Base-by-base conservation (phyloP, 2,113 vertebrate genomes). In the Crypturellus undulatus region DNA sequence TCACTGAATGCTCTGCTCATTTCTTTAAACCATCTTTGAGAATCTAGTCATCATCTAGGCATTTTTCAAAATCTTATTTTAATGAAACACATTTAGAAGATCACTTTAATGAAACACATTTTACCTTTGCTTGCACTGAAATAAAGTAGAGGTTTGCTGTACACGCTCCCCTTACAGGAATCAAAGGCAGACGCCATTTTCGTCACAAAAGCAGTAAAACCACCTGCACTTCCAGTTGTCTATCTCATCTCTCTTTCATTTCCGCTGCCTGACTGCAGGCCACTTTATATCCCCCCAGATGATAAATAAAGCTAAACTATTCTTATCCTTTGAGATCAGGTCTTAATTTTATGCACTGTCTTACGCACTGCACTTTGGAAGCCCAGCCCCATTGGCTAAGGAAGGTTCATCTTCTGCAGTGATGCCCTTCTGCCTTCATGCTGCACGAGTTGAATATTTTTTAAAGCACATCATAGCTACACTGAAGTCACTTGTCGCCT, bases 31-130 rank as follows among this genome's bases (percentile, higher is more conserved):
- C 81, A 28, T 89, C 84, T 79, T 47, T 21, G 16, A 89, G 77
- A 63, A 93, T 52, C 70, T 79, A 92, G 69, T 81, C 91, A 96
- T 97, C 88, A 95, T 93, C 59, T 84, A 89, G 91, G 70, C 85
- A 95, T 93, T 95, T 96, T 36, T 86, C 80, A 79, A 94, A 95
- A 97, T 97, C 96, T 97, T 95, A 64, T 89, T 98, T 98, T 98
- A 97, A 98, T 98, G 97, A 97, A 98, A 98, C 97, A 98, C 97
- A 84, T 98, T 92, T 95, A 95, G 81, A 93, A 96, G 87, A 75
- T 96, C 87, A 65, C 89, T 97, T 97, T 97, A 97, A 97, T 98
- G 97, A 97, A 98, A 98, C 96, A 97, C 96, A 16, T 97, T 97
- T 97, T 97, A 64, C 92, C 90, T 92, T 93, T n/a, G 6, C 80